phyloP scores from a whole-genome alignment of 2,888 invertebrate genomes.

The Chironomus tentans region DNA sequence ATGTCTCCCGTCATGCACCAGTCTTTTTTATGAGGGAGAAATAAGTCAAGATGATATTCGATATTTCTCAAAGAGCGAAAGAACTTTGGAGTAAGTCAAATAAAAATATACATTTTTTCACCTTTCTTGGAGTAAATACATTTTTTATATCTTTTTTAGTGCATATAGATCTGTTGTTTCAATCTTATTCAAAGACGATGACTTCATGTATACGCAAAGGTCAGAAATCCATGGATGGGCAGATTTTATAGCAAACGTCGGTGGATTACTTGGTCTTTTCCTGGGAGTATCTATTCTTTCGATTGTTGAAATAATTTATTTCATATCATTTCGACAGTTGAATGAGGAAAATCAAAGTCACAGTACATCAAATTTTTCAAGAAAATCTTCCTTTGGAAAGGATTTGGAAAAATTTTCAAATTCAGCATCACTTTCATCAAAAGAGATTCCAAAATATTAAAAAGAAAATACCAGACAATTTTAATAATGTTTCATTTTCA shows the following conservation, averaged over 20 bases:
- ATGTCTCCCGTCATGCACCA: constrained; percentile 2
- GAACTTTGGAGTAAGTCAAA: not conserved
- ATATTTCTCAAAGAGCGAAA: not conserved
- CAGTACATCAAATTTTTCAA: not conserved
- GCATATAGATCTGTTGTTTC: not conserved
- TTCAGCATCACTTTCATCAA: no score
- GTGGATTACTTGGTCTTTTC: not conserved
- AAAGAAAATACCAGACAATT: no score
- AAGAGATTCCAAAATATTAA: no score
- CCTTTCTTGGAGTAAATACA: no score
- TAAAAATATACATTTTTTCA: no score
- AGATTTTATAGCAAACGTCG: constrained; percentile 9
- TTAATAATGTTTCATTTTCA: no score
- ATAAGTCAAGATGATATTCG: constrained; percentile 14
- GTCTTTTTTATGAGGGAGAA: not conserved
- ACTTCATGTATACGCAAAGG: not conserved
- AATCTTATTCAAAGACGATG: constrained; percentile 7
- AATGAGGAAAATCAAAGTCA: not conserved
- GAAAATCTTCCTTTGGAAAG: no score
- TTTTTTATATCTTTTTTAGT: not conserved
- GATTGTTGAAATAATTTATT: constrained; percentile 13
- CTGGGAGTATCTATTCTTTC: constrained; percentile 9
- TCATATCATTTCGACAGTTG: not conserved
- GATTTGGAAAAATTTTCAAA: no score
- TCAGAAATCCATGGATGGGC: not conserved